Conservation (phyloP, 1,140 invertebrate species). For the Calliopsis andreniformis region DNA sequence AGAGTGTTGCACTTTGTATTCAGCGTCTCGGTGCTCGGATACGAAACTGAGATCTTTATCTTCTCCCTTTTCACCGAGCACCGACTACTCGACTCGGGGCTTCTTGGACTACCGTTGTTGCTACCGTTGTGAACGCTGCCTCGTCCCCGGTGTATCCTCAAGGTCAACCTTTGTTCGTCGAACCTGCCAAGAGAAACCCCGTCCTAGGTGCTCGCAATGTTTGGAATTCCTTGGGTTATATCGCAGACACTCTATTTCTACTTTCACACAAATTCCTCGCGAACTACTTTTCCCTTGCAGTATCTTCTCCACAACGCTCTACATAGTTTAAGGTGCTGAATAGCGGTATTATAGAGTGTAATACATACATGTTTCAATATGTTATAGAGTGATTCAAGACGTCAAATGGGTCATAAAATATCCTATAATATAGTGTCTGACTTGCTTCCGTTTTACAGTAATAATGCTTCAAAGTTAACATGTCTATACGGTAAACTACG, state of each 20-base stretch:
- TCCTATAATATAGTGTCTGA: no score
- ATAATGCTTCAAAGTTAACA: no score
- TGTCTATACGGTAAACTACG: no score
- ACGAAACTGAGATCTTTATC: conserved; percentile 91
- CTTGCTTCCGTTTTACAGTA: no score
- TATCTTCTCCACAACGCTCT: no score
- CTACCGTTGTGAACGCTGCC: conserved; percentile 83
- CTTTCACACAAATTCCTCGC: neutral
- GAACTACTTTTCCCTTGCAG: conserved; percentile 2
- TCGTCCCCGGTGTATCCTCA: conserved; percentile 94
- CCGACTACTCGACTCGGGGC: conserved; percentile 72
- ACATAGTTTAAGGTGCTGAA: no score
- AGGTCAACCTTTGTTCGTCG: conserved; percentile 93
- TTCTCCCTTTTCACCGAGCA: conserved; percentile 85
- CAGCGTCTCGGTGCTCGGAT: conserved; percentile 90
- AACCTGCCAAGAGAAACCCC: conserved; percentile 79
- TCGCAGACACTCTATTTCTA: no score
- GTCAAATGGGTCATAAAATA: no score
- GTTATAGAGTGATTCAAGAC: no score
- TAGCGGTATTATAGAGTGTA: no score
- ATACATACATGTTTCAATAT: no score
- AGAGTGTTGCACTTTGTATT: conserved; percentile 80
- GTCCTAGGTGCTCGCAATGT: neutral
- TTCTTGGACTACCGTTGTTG: conserved; percentile 82
- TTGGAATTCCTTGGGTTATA: no score